Percentiles rank a stretch among this genome's conserved stretches.
phyloP scores from a whole-genome alignment of 2,113 vertebrate genomes.

The Callionymus lyra region DNA sequence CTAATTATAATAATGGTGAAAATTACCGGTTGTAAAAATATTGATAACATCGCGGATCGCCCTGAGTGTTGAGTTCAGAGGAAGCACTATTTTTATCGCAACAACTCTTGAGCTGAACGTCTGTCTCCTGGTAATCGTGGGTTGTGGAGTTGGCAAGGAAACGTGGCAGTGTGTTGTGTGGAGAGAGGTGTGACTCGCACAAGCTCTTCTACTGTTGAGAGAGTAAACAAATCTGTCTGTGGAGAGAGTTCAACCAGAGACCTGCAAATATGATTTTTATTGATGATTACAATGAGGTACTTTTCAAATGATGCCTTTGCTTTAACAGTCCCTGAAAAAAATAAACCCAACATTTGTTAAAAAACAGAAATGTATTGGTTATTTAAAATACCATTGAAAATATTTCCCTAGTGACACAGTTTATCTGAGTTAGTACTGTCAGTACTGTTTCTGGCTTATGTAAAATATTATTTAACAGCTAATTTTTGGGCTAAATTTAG shows the following conservation, averaged over 20 bases:
- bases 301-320: too few species aligned
- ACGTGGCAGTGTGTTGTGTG: slow-evolving; percentile 20
- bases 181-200: slow-evolving; percentile 25
- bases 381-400: too few species aligned
- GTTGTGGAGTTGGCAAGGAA: slow-evolving; percentile 37
- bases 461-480: too few species aligned
- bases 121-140: slow-evolving; percentile 38
- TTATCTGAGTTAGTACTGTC: too few species aligned
- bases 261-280: too few species aligned
- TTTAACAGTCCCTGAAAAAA: too few species aligned
- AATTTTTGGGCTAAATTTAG: too few species aligned
- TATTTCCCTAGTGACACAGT: too few species aligned
- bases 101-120: slow-evolving; percentile 22
- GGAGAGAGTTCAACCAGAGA: slow-evolving; percentile 4
- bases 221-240: slow-evolving; percentile 37
- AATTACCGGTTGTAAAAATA: slow-evolving; percentile 37
- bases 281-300: too few species aligned
- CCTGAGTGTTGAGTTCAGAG: slow-evolving; percentile 1
- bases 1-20: slow-evolving; percentile 52
- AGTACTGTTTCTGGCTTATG: too few species aligned
- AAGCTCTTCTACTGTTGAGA: slow-evolving; percentile 27
- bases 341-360: too few species aligned
- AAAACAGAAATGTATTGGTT: too few species aligned
- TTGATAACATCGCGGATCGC: slow-evolving; percentile 30
- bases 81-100: slow-evolving; percentile 18